A percentile compares a stretch with the other conserved stretches of the same genome.
phyloP scores from a whole-genome alignment of 2,113 vertebrate species.

The Mesitornis unicolor region DNA sequence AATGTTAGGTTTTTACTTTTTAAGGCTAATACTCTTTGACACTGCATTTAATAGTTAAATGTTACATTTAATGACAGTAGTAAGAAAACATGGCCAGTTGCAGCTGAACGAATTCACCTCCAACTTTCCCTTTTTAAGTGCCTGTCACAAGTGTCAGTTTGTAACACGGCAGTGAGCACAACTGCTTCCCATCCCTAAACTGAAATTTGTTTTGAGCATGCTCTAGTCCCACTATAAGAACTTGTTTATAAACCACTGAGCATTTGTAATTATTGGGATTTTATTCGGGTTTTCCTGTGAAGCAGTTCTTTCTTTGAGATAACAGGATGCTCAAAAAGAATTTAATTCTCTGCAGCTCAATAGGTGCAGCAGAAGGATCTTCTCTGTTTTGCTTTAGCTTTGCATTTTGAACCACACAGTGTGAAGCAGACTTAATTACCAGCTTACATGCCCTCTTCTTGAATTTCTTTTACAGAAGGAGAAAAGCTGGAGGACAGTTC shows the following conservation, averaged over 20 bases:
- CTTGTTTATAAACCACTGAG: background rate
- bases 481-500: background rate
- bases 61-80: background rate
- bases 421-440: constrained; percentile 38
- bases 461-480: background rate
- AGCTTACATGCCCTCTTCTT: background rate
- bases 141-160: background rate
- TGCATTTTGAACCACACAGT: constrained; percentile 38
- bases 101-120: background rate
- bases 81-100: background rate
- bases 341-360: constrained; percentile 17
- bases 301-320: background rate
- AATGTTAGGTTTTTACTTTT: background rate
- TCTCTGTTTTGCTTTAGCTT: constrained; percentile 11
- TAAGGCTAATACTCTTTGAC: fast-evolving
- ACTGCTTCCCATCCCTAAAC: background rate
- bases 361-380: background rate
- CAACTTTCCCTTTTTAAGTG: background rate
- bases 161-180: background rate
- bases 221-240: background rate
- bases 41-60: background rate
- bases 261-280: background rate
- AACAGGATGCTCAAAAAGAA: background rate
- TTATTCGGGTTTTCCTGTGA: background rate
- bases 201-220: background rate